Conservation (phyloP, 2,113 vertebrate species). For the Scopus umbretta region DNA sequence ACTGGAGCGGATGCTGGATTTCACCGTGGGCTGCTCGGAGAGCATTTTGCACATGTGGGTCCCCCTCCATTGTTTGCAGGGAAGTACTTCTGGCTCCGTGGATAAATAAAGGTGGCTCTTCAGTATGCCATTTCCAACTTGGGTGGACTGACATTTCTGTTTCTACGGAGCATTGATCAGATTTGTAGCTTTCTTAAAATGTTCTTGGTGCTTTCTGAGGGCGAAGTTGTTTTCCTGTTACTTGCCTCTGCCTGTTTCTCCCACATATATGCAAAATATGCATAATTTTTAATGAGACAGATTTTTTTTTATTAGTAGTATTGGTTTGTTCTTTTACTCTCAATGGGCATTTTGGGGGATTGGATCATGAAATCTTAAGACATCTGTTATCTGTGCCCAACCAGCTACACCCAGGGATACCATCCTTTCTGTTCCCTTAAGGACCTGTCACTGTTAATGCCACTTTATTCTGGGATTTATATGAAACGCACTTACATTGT, state of each 20-base stretch:
- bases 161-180: not conserved
- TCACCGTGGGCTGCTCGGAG: accelerated
- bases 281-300: not conserved
- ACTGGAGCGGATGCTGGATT: not conserved
- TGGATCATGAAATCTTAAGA: not conserved
- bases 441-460: not conserved
- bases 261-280: not conserved
- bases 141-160: not conserved
- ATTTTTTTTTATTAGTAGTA: not conserved
- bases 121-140: not conserved
- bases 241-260: not conserved
- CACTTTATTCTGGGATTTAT: not conserved
- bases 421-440: not conserved
- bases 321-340: not conserved
- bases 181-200: not conserved
- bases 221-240: not conserved
- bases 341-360: not conserved
- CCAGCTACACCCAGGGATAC: not conserved
- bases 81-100: not conserved
- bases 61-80: not conserved
- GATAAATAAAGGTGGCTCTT: not conserved
- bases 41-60: not conserved
- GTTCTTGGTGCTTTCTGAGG: not conserved
- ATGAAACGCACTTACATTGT: not conserved
- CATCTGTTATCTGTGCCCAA: not conserved